phyloP scores from a whole-genome alignment of 2,888 invertebrate genomes.

The Dynastes hyllus region DNA sequence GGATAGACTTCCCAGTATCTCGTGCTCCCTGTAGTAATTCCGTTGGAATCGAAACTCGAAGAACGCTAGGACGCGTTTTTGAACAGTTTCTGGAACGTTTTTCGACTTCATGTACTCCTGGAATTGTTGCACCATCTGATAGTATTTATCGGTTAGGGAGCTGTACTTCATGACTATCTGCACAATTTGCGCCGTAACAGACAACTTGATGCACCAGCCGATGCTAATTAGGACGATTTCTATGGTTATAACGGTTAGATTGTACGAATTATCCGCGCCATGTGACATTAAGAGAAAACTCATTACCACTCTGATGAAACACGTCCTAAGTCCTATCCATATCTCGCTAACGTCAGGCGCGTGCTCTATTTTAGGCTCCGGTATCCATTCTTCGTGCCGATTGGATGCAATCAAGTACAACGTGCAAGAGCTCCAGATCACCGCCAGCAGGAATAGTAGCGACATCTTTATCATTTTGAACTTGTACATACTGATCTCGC shows the following conservation, averaged over 20 bases:
- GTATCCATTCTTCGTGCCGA: slow-evolving; percentile 36
- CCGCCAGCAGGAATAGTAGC: slow-evolving; percentile 44
- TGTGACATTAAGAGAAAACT: slow-evolving; percentile 27
- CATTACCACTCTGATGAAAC: slow-evolving; percentile 15
- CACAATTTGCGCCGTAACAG: slow-evolving; percentile 56
- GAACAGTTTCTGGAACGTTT: slow-evolving; percentile 67
- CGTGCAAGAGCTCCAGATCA: slow-evolving; percentile 51
- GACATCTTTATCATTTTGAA: slow-evolving; percentile 52
- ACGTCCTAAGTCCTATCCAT: slow-evolving; percentile 14
- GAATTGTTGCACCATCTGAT: slow-evolving; percentile 66
- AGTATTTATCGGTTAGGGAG: slow-evolving; percentile 61
- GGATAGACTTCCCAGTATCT: slow-evolving; percentile 68
- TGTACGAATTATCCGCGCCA: neutral
- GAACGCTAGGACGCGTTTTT: slow-evolving; percentile 66
- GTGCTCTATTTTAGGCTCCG: neutral
- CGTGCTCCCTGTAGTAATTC: slow-evolving; percentile 67
- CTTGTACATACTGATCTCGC: slow-evolving; percentile 51
- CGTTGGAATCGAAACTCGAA: slow-evolving; percentile 69
- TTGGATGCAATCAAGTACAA: slow-evolving; percentile 24
- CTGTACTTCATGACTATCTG: slow-evolving; percentile 61
- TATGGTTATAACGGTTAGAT: neutral
- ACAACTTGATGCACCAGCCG: slow-evolving; percentile 12
- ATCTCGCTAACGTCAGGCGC: neutral
- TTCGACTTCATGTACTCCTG: slow-evolving; percentile 70
- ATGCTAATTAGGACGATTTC: slow-evolving; percentile 15